These are phyloP conservation scores for Mormoops blainvillei DNA, from an alignment of 2,113 vertebrate genomes.

Conservation along the genomic window DNA sequence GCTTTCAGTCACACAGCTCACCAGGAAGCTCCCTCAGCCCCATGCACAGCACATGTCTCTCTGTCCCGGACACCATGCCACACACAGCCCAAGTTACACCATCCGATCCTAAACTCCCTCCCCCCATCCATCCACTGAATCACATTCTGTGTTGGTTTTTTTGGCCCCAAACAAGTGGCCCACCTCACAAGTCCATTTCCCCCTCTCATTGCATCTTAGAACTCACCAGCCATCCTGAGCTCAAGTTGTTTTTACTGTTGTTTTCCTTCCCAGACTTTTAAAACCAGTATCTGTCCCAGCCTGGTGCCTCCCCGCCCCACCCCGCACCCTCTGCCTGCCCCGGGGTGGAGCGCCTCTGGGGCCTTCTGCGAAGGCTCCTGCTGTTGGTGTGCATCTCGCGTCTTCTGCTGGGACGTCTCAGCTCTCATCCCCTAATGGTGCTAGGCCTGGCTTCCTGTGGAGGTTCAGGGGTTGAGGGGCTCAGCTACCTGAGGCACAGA, in stretches of 20 bases:
- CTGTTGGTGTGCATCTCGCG: background rate
- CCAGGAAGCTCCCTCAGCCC: background rate
- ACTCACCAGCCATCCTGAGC: background rate
- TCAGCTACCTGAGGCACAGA: background rate
- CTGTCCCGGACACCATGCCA: background rate
- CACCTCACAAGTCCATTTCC: no score
- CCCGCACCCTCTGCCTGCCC: rapidly evolving
- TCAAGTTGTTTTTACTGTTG: conserved; percentile 21
- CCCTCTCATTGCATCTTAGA: background rate
- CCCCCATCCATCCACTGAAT: background rate
- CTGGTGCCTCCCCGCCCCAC: background rate
- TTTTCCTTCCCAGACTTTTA: conserved; percentile 51
- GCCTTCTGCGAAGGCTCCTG: rapidly evolving
- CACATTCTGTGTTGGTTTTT: background rate
- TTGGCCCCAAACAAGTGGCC: background rate
- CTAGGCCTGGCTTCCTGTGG: background rate
- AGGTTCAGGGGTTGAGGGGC: background rate
- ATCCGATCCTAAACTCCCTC: rapidly evolving
- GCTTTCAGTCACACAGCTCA: rapidly evolving
- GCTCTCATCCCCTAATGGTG: rapidly evolving
- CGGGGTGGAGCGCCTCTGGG: background rate
- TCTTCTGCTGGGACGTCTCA: background rate
- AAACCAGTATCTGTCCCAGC: conserved; percentile 41
- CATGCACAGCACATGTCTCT: background rate
- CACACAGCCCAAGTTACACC: rapidly evolving